Evolutionary conservation across 2,797 vertebrate genomes (phyloP).

Genomic region (Anisognathus igniventris): DNA sequence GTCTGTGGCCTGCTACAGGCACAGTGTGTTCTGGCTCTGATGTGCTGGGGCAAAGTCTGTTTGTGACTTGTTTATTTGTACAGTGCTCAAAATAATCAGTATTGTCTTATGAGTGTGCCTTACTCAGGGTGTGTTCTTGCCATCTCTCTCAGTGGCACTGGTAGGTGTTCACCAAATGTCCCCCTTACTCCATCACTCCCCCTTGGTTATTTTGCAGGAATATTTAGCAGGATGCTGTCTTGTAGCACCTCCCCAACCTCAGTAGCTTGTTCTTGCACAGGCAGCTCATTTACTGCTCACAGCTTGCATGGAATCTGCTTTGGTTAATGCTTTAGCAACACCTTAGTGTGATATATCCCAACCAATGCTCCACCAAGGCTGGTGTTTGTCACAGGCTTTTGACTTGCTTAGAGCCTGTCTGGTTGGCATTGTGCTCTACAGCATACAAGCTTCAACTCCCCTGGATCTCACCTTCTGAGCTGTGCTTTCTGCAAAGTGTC

Average conservation of each 20-base stretch:
- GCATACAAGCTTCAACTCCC: background rate
- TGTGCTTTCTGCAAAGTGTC: background rate
- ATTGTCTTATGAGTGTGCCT: rapidly evolving
- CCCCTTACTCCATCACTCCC: background rate
- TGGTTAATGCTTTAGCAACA: rapidly evolving
- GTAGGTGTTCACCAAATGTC: background rate
- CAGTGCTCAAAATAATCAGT: background rate
- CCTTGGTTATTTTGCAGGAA: background rate
- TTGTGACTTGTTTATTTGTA: background rate
- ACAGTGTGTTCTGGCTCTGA: background rate
- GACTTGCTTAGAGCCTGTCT: background rate
- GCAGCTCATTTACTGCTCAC: background rate
- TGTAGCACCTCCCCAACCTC: background rate
- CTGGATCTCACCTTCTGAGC: background rate
- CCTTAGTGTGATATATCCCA: background rate
- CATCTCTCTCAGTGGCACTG: background rate
- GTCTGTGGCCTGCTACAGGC: rapidly evolving
- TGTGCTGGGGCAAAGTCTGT: background rate
- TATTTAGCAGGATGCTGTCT: background rate
- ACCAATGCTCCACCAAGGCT: background rate
- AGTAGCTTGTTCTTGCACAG: rapidly evolving
- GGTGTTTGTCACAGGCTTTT: background rate
- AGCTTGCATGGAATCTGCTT: background rate
- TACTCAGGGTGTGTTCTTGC: background rate
- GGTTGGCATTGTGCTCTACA: background rate